Base-by-base conservation (phyloP, 2,888 invertebrate species). In the Galeopsomyia nigrocyanea region DNA sequence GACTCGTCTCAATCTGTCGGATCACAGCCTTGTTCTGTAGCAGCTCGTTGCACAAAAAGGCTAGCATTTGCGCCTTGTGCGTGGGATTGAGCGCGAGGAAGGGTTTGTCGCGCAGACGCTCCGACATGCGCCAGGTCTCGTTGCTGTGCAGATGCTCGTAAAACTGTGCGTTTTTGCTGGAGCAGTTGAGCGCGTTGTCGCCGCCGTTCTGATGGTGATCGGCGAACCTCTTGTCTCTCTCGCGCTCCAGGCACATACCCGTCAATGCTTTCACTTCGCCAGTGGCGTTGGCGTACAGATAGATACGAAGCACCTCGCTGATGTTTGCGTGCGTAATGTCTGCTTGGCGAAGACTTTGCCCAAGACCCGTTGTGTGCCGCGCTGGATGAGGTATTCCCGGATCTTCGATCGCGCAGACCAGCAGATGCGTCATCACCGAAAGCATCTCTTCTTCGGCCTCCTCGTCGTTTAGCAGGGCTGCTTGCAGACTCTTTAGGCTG, bases 321-420 rank as follows among this genome's bases (percentile, higher is more conserved):
- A 98, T 90, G 84, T 97, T 97, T 22, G 93, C 92, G 72, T 96
- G 95, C 0, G 95, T 97, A 64, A 98, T 94, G 72, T 97, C 97
- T 76, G 97, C 94, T 79, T 92, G 92, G 2, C 95, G 90, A 62
- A 98, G 90, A 75, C 96, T 96, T 87, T 98, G 97, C 0, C 97
- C 97, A 3, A 98, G 89, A 9, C 95, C 90, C 0, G 97, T 98
- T 0, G 96, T 94, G 82, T 97, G 96, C 0, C 95, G 89, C 0
- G 94, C 94, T 0, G 95, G 95, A 87, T 95, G 95, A 0, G 95
- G 95, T 74, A 96, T 95, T 0, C 95, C 97, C 2, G 93, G 97
- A 89, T 98, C 97, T 87, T 96, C 96, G 68, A 97, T 94, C 76
- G 97, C 97, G 84, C 96, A 95, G 46, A 96, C 94, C 31, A 98